Base-by-base conservation (phyloP, 2,113 vertebrate genomes). In the Barbus barbus region DNA sequence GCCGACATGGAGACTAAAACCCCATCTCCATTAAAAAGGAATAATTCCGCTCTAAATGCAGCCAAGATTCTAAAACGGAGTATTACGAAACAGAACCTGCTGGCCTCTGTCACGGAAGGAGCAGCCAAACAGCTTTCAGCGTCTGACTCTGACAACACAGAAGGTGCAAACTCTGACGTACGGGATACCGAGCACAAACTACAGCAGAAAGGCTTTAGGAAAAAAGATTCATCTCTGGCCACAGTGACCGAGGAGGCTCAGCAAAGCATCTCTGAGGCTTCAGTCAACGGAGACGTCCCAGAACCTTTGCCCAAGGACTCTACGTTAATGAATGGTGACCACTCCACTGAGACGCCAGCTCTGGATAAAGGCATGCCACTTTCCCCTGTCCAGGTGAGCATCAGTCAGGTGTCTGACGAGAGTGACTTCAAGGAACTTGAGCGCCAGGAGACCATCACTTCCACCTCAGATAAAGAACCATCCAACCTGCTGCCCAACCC, bases 11-110 rank as follows among this genome's bases (percentile, higher is more conserved):
- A 93, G 44, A 89, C 88, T 12, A 91, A 92, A 22, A 93, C 93
- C 22, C 63, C 83, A 33, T 87, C 95, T 3, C 91, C 94, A 79
- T 74, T 95, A 44, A 95, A 90, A 84, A 95, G 90, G 90, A 93
- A 2, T 24, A 90, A 13, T 87, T 92, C 94, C 0, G 90, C 90
- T 1, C 86, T 87, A 85, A 97, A 98, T 31, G 95, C 92, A 20
- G 97, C 96, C 72, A 97, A 93, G 89, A 93, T 96, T 18, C 90
- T 99, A 38, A 97, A 96, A 90, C 98, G 95, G 92, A 96, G 89
- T 86, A 81, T 98, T 83, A 96, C 94, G 24, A 97, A 94, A 84
- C 94, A 94, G 75, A 97, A 96, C 87, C 91, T 98, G 56, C 89
- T 92, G 0, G 85, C 22, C 90, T 92, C 82, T 87, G 89, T 0